Base-by-base conservation (phyloP, 2,888 invertebrate species). In the Paralinhomoeus sp. region DNA sequence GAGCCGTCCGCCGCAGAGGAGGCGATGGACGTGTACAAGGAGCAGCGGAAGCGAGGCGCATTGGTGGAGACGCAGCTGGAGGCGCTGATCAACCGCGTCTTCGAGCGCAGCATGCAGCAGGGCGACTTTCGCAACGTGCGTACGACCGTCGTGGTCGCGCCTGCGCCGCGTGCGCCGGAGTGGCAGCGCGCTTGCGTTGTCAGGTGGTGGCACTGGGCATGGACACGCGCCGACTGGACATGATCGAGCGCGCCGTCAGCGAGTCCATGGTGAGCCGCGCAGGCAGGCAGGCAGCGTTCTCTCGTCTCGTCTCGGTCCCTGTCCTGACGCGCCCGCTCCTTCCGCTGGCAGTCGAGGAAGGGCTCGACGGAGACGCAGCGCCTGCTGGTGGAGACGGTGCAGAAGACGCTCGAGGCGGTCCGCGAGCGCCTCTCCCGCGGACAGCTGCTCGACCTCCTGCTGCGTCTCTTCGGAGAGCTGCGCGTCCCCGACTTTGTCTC, bases 141-240 rank as follows among this genome's bases (percentile, higher is more conserved):
- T 24, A 17, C 27, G 27, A 9, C 27, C 12, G n/a, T n/a, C n/a
- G n/a, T n/a, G n/a, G n/a, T n/a, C n/a, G n/a, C n/a, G n/a, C n/a
- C n/a, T n/a, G n/a, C n/a, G n/a, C n/a, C n/a, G n/a, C n/a, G 21
- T 20, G 7, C 7, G 7, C 17, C n/a, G 12, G 31, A 31, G 15
- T 31, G 9, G 31, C 31, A 31, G 31, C 31, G 31, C 15, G 12
- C 9, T 31, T 31, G n/a, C n/a, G n/a, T n/a, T n/a, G n/a, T 22
- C 38, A 53, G 58, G 93, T 93, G 5, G 71, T 99, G 37, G 97
- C 97, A 1, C 72, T 99, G 56, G 87, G 93, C 2, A 68, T 99
- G 42, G 97, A 99, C 66, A 91, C 91, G 0, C 73, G 85, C 40
- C 74, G 97, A 44, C 85, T 97, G 80, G 93, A 97, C 62, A 79